Evolutionary conservation across 2,888 invertebrate species (phyloP), one percentile per base, ranked within the genome.

Genomic region (Nipponacmea schrenckii): DNA sequence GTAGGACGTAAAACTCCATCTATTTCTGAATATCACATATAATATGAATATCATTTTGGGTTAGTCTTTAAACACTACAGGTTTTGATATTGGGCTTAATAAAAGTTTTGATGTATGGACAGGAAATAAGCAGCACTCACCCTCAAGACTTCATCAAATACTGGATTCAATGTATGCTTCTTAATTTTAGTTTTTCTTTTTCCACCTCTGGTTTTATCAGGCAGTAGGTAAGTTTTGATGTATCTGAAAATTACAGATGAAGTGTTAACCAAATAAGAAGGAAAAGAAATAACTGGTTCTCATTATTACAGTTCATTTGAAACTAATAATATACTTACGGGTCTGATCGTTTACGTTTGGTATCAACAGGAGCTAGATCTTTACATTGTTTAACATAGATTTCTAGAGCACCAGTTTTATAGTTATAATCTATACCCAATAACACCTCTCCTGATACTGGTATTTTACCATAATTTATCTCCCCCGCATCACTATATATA

Each of bases 161-260:
- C 92, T 0, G 98, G 97, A 90, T 94, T 96, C 70, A 97, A 90
- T 0, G 97, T 96, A 90, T 97, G 96, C 89, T 96, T 97, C 90
- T 96, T 97, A 73, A 97, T 96, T 90, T 96, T 95, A 31, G 98
- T 97, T 91, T 98, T 98, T 65, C 88, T 72, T 90, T 98, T 98
- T 84, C 97, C 97, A 87, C 94, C 93, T 91, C 97, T 96, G 74
- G 96, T 96, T 90, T 96, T 96, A 90, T 98, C 98, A 64, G 98
- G 98, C 83, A 98, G 91, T 80, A 98, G 91, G 91, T 98, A 98
- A 73, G 96, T 94, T 92, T 96, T 93, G 15, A 93, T 92, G 87
- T 93, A 93, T 56, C 93, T 93, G 85, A 1, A 88, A 64, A 56
- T 31, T 31, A n/a, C n/a, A 31, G 31, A 31, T 31, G 5, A 31